These are phyloP conservation scores for Ciona savignyi DNA, from an alignment of 23 tunicate genomes.

Conservation along the genomic window DNA sequence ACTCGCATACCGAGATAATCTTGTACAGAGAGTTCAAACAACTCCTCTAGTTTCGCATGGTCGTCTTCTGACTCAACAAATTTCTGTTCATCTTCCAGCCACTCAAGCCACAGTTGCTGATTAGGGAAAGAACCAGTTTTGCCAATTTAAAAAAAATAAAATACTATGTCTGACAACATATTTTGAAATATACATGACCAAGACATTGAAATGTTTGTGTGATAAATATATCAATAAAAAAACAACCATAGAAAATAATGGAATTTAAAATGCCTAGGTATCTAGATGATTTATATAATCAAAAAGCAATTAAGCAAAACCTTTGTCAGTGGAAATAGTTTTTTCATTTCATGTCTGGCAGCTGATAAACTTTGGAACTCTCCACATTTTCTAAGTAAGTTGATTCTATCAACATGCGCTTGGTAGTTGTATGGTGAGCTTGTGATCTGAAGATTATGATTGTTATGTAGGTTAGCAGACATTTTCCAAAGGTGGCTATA, in stretches of 20 bases:
- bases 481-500: no score
- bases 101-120: constrained; percentile 67
- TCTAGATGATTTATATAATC: no score
- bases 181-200: no score
- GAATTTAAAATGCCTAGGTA: no score
- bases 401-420: constrained; percentile 57
- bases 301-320: no score
- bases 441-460: constrained; percentile 21
- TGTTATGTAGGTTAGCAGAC: no score
- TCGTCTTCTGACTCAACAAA: constrained; percentile 80
- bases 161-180: no score
- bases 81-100: constrained; percentile 88
- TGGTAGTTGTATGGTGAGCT: constrained; percentile 66
- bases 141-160: no score
- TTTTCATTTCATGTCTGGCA: constrained; percentile 60
- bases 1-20: constrained; percentile 90
- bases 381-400: constrained; percentile 49
- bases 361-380: constrained; percentile 51
- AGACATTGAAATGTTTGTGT: no score
- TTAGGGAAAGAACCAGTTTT: no score
- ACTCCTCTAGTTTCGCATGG: constrained; percentile 38
- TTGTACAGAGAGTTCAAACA: constrained; percentile 68
- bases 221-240: no score
- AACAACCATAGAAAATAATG: no score
- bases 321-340: constrained; percentile 74